Conservation (phyloP, 1,140 invertebrate species). For the Drosophila pallidifrons region DNA sequence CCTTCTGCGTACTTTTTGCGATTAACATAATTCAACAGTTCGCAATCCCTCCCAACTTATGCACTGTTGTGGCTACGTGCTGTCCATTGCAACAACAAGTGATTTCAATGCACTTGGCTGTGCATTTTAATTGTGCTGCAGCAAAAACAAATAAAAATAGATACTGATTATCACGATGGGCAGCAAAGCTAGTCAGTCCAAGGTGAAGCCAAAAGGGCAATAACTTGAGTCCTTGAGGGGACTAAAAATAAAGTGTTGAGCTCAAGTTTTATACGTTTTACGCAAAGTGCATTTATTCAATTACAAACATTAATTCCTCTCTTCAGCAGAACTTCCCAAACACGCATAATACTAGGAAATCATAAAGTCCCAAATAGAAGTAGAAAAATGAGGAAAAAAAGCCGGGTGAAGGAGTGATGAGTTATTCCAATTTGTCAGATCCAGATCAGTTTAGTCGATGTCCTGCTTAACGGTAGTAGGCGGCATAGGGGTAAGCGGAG, state of each 20-base stretch:
- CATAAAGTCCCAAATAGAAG: conserved; percentile 1
- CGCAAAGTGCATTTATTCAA: conserved; percentile 76
- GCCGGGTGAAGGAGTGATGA: conserved; percentile 11
- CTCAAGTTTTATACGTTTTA: conserved; percentile 54
- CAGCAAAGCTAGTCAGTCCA: background rate
- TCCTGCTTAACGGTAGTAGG: conserved; percentile 70
- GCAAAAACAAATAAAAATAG: conserved; percentile 28
- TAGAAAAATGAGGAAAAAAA: conserved; percentile 8
- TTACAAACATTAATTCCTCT: conserved; percentile 32
- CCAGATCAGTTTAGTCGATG: conserved; percentile 8
- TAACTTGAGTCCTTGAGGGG: background rate
- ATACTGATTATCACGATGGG: background rate
- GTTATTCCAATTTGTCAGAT: conserved; percentile 9
- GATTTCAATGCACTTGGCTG: conserved; percentile 51
- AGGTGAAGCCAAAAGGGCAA: conserved; percentile 20
- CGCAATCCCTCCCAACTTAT: conserved; percentile 18
- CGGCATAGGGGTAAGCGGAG: conserved; percentile 74
- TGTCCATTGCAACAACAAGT: conserved; percentile 22
- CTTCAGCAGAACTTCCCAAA: conserved; percentile 28
- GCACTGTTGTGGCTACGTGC: conserved; percentile 32
- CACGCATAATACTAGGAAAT: conserved; percentile 47
- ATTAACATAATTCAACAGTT: conserved; percentile 67
- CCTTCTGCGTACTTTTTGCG: conserved; percentile 35
- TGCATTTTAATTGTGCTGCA: conserved; percentile 57
- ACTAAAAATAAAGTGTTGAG: background rate